These are phyloP conservation scores for Eciton burchellii DNA, from an alignment of 1,140 invertebrate species.

Conservation along the genomic window DNA sequence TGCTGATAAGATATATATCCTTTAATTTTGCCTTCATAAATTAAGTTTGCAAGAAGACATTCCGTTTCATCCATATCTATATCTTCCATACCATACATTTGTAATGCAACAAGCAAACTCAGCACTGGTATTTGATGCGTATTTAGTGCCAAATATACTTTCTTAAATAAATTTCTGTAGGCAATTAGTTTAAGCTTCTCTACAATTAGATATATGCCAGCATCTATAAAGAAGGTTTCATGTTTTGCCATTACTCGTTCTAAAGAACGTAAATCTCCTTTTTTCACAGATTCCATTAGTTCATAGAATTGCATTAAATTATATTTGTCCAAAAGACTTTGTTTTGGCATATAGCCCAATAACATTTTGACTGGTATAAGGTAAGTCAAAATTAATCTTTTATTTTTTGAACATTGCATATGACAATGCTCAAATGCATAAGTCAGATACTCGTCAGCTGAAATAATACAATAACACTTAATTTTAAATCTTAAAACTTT, in stretches of 20 bases:
- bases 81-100: conserved; percentile 93
- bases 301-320: conserved; percentile 96
- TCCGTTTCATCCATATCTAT: conserved; percentile 97
- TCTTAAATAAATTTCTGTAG: conserved; percentile 98
- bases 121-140: conserved; percentile 96
- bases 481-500: not conserved
- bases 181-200: conserved; percentile 98
- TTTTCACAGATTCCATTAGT: conserved; percentile 93
- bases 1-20: conserved; percentile 99
- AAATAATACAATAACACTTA: conserved; percentile 65
- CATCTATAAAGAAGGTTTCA: conserved; percentile 97
- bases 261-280: conserved; percentile 94
- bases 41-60: conserved; percentile 98
- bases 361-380: conserved; percentile 99
- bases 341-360: conserved; percentile 95
- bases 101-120: conserved; percentile 92
- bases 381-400: conserved; percentile 97
- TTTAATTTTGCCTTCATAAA: conserved; percentile 97
- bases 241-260: conserved; percentile 94
- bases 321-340: conserved; percentile 93
- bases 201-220: conserved; percentile 98
- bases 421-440: conserved; percentile 98
- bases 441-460: conserved; percentile 96
- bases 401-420: conserved; percentile 93
- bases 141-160: conserved; percentile 95